Percentiles rank a stretch among this genome's conserved stretches.
phyloP scores from a whole-genome alignment of 2,888 invertebrate species.

The Barypeithes pellucidus region DNA sequence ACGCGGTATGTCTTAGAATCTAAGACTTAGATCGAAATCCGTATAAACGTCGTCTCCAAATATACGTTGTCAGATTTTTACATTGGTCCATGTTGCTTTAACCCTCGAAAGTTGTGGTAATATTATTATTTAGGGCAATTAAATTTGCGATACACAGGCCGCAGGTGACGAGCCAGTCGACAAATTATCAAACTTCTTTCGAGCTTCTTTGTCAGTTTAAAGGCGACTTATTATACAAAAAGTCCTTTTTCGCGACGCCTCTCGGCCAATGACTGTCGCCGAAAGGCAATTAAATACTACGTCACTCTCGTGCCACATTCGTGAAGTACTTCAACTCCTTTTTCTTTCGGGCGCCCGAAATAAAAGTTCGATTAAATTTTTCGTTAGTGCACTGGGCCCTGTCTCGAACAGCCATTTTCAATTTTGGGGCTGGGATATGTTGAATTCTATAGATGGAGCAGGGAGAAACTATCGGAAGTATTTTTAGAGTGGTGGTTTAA shows the following conservation, averaged over 20 bases:
- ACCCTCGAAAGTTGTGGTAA: no score
- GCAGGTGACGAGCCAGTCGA: no score
- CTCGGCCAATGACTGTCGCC: conserved; percentile 49
- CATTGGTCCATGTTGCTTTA: no score
- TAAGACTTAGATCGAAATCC: no score
- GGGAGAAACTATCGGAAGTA: neutral
- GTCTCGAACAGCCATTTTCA: conserved; percentile 50
- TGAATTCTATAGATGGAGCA: conserved; percentile 18
- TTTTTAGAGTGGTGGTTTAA: neutral
- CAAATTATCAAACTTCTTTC: no score
- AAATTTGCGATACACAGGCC: no score
- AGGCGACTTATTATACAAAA: conserved; percentile 44
- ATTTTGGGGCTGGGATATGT: conserved; percentile 38
- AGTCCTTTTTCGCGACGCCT: conserved; percentile 35
- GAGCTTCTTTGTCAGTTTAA: conserved; percentile 11
- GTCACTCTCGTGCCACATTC: conserved; percentile 54
- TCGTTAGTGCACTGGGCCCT: conserved; percentile 42
- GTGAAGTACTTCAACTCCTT: conserved; percentile 46
- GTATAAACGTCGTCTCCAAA: no score
- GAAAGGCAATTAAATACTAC: conserved; percentile 54
- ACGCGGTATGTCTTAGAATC: no score
- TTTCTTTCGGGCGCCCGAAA: conserved; percentile 34
- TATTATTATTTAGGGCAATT: no score
- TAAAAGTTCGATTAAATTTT: conserved; percentile 54
- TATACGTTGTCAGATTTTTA: no score